phyloP scores from a whole-genome alignment of 2,113 vertebrate species.

The Porphyrio hochstetteri region DNA sequence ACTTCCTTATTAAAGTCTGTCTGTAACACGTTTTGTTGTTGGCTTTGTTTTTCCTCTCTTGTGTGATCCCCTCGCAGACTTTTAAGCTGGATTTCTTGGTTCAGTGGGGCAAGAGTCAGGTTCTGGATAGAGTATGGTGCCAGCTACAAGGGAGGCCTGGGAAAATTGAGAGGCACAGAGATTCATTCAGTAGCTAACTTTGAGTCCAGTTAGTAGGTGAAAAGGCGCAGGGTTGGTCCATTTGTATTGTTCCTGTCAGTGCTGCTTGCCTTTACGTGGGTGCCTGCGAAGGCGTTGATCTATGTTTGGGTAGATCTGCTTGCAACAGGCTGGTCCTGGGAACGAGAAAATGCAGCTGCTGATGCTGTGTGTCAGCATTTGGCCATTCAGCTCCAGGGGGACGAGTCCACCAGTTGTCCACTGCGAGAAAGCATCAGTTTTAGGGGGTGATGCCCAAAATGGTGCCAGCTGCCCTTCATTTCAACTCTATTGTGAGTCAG shows the following conservation, averaged over 20 bases:
- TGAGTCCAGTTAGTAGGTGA: background rate
- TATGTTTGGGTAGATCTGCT: background rate
- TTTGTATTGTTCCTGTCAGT: background rate
- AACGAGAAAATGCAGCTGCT: rapidly evolving
- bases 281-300: background rate
- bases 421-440: background rate
- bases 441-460: background rate
- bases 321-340: background rate
- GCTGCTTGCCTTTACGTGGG: background rate
- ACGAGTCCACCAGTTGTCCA: no score
- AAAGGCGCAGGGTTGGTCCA: background rate
- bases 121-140: background rate
- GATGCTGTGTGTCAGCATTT: rapidly evolving
- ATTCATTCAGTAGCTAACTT: background rate
- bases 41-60: background rate
- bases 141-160: background rate
- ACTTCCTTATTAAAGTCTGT: background rate
- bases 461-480: background rate
- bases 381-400: rapidly evolving
- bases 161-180: background rate
- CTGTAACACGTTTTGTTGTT: background rate
- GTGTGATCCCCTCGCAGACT: background rate
- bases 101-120: background rate
- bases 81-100: background rate
- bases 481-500: background rate